Conservation (phyloP, 2,888 invertebrate genomes). For the Trissonchulus sp. region DNA sequence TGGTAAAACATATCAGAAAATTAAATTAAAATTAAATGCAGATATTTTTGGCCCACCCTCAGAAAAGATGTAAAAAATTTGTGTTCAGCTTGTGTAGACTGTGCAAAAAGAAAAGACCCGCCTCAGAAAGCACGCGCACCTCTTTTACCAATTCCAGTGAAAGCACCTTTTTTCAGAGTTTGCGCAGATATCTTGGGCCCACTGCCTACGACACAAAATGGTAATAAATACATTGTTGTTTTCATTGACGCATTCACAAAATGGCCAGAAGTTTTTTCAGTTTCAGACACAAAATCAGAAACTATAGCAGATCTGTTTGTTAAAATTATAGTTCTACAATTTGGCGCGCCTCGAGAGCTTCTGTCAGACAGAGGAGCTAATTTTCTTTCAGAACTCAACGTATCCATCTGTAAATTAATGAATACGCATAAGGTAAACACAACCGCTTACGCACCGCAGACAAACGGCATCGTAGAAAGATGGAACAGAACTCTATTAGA, state of each 20-base stretch:
- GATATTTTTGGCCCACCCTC: slow-evolving; percentile 11
- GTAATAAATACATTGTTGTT: background rate
- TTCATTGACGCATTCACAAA: slow-evolving; percentile 11
- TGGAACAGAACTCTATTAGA: background rate
- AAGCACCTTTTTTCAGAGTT: slow-evolving; percentile 2
- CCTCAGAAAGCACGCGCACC: background rate
- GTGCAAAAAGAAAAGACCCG: background rate
- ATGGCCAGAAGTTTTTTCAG: background rate
- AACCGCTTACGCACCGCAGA: background rate
- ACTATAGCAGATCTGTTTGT: slow-evolving; percentile 10
- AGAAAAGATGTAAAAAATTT: background rate
- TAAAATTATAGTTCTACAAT: background rate
- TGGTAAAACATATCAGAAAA: background rate
- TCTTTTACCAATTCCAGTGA: background rate
- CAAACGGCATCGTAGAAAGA: background rate
- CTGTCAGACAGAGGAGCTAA: background rate
- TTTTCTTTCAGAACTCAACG: background rate
- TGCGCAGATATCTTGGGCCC: background rate
- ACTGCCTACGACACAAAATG: background rate
- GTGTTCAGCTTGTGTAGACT: background rate
- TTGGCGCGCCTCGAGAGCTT: background rate
- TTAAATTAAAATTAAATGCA: background rate
- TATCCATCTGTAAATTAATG: background rate
- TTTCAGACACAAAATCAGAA: background rate
- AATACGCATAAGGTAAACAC: background rate